Evolutionary conservation across 2,797 vertebrate genomes (phyloP), one percentile per base, ranked within the genome.

Genomic region (Chaetodon trifasciatus): DNA sequence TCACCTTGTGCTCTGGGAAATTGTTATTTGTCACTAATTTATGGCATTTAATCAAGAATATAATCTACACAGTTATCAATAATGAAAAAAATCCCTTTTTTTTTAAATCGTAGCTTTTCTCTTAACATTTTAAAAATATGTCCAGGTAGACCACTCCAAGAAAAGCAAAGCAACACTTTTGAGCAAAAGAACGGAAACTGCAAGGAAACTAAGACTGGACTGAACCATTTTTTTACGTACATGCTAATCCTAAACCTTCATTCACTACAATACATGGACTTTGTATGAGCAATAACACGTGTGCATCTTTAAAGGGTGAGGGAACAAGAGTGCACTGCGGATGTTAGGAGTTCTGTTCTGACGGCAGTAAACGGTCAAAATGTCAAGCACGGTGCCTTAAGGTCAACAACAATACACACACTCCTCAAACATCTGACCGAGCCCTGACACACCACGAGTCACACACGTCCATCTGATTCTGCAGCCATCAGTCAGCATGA

Each of bases 401-500:
- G 82, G 84, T 88, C 69, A 88, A 63, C 78, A 69, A 66, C n/a
- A 24, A 44, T 13, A 50, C 39, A 37, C n/a, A 40, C 55, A 49
- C 58, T 32, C 39, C 44, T 32, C 19, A 28, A 89, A 87, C 90
- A 93, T 88, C 82, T 91, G 91, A 93, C 76, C 15, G 3, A 63
- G 71, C 81, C 75, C 81, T 90, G 88, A 93, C 84, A 82, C 78
- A 93, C 74, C 86, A 93, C 82, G 42, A 91, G 92, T 89, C 88
- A 89, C 55, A 85, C 65, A 84, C 52, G 42, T 60, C 77, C 77
- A 79, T 90, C 83, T 87, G 88, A 90, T 86, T 87, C 44, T 71
- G 57, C 77, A 81, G 68, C 81, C 67, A 39, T 93, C 92, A 79
- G 62, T 93, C 93, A 91, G 79, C 83, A 79, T 93, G 92, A 94